phyloP scores from a whole-genome alignment of 2,113 vertebrate genomes.

The Lontra canadensis region DNA sequence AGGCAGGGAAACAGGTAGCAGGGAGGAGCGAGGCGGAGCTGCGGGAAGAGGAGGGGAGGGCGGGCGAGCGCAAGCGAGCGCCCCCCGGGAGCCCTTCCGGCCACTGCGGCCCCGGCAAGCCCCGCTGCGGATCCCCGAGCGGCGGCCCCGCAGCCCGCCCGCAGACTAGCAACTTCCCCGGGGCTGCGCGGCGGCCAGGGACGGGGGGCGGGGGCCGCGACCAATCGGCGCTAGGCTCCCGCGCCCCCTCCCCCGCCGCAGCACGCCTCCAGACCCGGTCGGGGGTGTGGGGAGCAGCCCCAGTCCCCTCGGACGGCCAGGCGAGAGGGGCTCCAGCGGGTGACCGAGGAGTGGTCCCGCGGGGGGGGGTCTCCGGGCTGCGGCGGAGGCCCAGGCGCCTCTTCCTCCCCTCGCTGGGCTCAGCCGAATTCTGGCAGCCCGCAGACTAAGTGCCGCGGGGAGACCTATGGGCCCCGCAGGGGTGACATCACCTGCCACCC shows the following conservation, averaged over 20 bases:
- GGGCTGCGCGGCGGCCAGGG: slow-evolving; percentile 59
- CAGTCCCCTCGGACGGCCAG: background rate
- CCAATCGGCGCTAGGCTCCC: slow-evolving; percentile 68
- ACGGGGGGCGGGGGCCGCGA: slow-evolving; percentile 52
- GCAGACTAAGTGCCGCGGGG: slow-evolving; percentile 20
- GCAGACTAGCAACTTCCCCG: slow-evolving; percentile 75
- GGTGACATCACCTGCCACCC: slow-evolving; percentile 79
- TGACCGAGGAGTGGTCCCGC: background rate
- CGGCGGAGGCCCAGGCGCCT: background rate
- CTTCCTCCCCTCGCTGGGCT: background rate
- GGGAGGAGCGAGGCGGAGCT: slow-evolving; percentile 46
- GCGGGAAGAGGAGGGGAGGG: background rate
- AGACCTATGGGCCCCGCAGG: slow-evolving; percentile 58
- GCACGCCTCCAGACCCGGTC: slow-evolving; percentile 25
- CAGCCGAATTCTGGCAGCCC: slow-evolving; percentile 35
- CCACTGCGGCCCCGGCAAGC: background rate
- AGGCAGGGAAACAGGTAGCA: slow-evolving; percentile 73
- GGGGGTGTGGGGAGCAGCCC: background rate
- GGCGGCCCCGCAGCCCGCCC: slow-evolving; percentile 66
- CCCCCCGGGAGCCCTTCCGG: slow-evolving; percentile 10
- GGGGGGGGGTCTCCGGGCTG: background rate
- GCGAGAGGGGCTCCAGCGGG: background rate
- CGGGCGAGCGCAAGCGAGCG: slow-evolving; percentile 29
- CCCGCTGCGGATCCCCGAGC: slow-evolving; percentile 47
- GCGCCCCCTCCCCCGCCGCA: slow-evolving; percentile 55